These are phyloP conservation scores for Melanotus villosus DNA, from an alignment of 2,888 invertebrate species.

Conservation along the genomic window DNA sequence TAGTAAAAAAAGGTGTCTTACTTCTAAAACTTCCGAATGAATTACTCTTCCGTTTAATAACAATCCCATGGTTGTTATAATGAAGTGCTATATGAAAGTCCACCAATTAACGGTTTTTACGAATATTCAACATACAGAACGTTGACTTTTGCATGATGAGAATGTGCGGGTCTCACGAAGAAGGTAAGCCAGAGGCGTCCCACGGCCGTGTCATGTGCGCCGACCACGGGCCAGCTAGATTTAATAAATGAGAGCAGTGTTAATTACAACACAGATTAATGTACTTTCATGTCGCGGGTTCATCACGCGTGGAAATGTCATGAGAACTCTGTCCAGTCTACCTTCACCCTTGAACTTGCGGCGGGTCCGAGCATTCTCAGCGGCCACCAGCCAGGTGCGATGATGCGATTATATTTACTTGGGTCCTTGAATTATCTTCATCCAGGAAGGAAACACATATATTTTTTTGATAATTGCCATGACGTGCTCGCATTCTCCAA, in stretches of 20 bases:
- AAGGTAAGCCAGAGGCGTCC: conserved; percentile 38
- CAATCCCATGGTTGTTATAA: too few species aligned
- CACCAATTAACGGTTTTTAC: conserved; percentile 39
- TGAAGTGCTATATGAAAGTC: background rate
- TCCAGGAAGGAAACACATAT: background rate
- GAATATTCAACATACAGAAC: conserved; percentile 31
- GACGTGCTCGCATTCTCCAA: too few species aligned
- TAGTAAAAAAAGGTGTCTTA: too few species aligned
- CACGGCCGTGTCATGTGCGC: conserved; percentile 47
- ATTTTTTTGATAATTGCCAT: background rate
- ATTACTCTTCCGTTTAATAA: too few species aligned
- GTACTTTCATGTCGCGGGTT: conserved; percentile 60
- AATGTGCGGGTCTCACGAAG: conserved; percentile 36
- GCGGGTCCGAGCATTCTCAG: conserved; percentile 15
- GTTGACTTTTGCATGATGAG: conserved; percentile 45
- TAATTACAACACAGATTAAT: conserved; percentile 64
- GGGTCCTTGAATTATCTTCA: background rate
- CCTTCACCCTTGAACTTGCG: conserved; percentile 51
- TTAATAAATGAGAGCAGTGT: conserved; percentile 63
- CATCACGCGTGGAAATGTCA: conserved; percentile 60
- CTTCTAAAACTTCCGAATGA: too few species aligned
- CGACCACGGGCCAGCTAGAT: conserved; percentile 51
- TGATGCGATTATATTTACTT: conserved; percentile 1
- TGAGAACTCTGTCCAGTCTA: conserved; percentile 54
- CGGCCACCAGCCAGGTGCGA: conserved; percentile 30